Conservation (phyloP, 2,888 invertebrate species). For the Clostera curtula region DNA sequence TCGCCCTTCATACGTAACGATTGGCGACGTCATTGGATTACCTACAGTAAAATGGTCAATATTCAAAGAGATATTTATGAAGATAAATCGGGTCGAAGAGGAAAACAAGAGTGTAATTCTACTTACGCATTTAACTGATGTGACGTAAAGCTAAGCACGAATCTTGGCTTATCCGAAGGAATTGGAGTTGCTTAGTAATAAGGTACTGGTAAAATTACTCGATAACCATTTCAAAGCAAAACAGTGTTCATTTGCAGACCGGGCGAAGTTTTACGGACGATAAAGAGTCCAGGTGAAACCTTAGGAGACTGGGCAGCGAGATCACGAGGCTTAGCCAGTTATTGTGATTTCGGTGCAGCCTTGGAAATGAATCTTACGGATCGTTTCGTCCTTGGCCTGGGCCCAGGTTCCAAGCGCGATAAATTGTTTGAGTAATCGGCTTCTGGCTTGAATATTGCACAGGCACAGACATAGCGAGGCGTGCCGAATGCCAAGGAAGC, state of each 20-base stretch:
- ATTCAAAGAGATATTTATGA: too few species aligned
- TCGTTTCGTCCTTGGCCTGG: too few species aligned
- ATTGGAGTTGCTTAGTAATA: slow-evolving; percentile 5
- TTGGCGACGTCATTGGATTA: too few species aligned
- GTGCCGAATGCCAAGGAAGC: too few species aligned
- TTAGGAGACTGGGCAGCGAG: slow-evolving; percentile 14
- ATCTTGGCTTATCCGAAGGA: slow-evolving; percentile 8
- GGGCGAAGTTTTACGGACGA: slow-evolving; percentile 9
- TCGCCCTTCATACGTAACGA: too few species aligned
- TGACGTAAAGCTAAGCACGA: not conserved
- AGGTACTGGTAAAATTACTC: slow-evolving; percentile 9
- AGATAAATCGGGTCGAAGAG: too few species aligned
- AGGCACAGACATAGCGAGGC: too few species aligned
- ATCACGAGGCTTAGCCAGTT: slow-evolving; percentile 2
- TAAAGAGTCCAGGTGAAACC: slow-evolving; percentile 6
- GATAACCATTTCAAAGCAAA: slow-evolving; percentile 12
- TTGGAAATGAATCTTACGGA: not conserved
- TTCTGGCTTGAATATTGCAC: too few species aligned
- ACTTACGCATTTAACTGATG: too few species aligned
- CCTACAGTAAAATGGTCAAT: too few species aligned
- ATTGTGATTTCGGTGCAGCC: slow-evolving; percentile 1
- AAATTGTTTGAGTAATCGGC: not conserved
- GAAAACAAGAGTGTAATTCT: too few species aligned
- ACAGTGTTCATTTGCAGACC: slow-evolving; percentile 10
- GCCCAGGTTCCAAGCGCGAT: slow-evolving; percentile 1